phyloP scores from a whole-genome alignment of 2,113 vertebrate species.

The Tragelaphus scriptus region DNA sequence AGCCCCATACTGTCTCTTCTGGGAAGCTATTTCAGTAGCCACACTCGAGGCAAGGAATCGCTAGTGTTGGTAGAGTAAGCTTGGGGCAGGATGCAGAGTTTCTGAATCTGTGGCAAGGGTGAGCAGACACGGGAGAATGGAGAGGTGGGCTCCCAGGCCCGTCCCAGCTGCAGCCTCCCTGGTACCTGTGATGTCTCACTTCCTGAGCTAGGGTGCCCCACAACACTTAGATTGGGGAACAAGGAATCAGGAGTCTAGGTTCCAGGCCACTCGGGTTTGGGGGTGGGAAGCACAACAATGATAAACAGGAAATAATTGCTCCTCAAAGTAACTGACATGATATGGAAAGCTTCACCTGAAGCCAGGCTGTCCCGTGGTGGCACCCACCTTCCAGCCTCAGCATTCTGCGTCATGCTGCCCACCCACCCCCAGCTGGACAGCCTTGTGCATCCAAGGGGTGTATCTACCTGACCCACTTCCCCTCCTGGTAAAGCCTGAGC shows the following conservation, averaged over 20 bases:
- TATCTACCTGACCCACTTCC: accelerated
- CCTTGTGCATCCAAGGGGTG: accelerated
- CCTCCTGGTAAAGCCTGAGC: neutral
- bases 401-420: neutral
- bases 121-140: accelerated
- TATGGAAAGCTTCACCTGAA: neutral
- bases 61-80: neutral
- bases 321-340: neutral
- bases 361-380: accelerated
- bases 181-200: neutral
- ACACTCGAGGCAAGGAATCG: accelerated
- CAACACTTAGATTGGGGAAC: neutral
- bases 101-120: neutral
- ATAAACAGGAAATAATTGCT: neutral
- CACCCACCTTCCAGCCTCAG: neutral
- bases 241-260: neutral
- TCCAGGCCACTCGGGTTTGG: accelerated
- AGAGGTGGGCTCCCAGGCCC: neutral
- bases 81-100: neutral
- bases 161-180: neutral
- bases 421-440: accelerated
- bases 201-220: neutral
- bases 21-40: neutral
- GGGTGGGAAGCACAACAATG: neutral
- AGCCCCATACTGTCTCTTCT: neutral